Evolutionary conservation across 2,888 invertebrate species (phyloP), one percentile per base, ranked within the genome.

Genomic region (Tricholauxania praeusta): DNA sequence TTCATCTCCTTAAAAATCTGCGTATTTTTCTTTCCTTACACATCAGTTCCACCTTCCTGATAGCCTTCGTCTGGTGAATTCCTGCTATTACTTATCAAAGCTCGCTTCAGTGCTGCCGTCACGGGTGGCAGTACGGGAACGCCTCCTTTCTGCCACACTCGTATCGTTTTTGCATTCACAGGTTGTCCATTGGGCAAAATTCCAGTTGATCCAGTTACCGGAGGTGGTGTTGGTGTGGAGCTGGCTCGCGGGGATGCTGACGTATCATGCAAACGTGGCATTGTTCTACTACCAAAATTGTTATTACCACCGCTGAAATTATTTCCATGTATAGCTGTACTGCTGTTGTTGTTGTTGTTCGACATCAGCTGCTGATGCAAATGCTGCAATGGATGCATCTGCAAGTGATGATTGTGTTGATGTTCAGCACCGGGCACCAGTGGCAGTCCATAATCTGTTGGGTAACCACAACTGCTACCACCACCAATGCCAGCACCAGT

Each of bases 1-100:
- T 39, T 39, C 10, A 0, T 39, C 10, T 39, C 0, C 10, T 39
- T 10, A 39, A 39, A 39, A 39, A 10, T 1, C 39, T 28, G 28
- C 28, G 28, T 4, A 28, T 48, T 15, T 63, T 10, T 14, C 69
- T 2, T 49, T 15, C n/a, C 82, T 81, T 93, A 96, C 87, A 96
- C 96, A 88, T 96, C 96, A 79, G 96, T 96, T 79, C 96, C 96
- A 82, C 96, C 96, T 89, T 96, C 96, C 87, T 96, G 96, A 87
- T 96, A 96, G 76, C 95, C 95, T 87, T 96, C 96, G 84, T 96
- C 96, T 57, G 95, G 93, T 32, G 96, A 94, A 86, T 94, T 95
- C 84, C 96, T 92, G 82, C 92, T 94, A 82, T 92, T 94, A 87
- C 93, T 93, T 80, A 93, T 93, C 77, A 95, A 91, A 74, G 93